Conservation (phyloP, 1,140 invertebrate genomes). For the Drosophila bifasciata region DNA sequence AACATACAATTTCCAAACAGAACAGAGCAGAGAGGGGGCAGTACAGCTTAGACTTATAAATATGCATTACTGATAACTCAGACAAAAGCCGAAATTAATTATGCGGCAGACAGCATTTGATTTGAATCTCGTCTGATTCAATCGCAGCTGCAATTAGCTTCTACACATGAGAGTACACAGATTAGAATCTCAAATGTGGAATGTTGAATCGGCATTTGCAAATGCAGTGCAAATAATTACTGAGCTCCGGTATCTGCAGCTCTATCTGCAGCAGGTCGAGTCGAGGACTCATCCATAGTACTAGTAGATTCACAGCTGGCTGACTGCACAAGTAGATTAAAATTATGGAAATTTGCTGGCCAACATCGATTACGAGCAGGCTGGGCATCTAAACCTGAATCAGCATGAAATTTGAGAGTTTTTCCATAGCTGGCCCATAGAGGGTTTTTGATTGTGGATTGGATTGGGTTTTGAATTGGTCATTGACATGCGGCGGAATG, state of each 20-base stretch:
- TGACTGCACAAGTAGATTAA: constrained; percentile 19
- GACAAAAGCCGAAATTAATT: constrained; percentile 29
- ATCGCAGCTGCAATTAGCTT: constrained; percentile 22
- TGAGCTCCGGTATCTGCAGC: too few relatives aligned
- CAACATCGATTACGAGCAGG: not conserved
- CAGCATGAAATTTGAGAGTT: too few relatives aligned
- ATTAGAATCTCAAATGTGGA: not conserved
- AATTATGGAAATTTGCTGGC: constrained; percentile 32
- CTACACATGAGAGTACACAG: constrained; percentile 11
- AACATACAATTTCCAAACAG: not conserved
- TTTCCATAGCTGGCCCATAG: too few relatives aligned
- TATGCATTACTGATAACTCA: constrained; percentile 9
- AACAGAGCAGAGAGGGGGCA: not conserved
- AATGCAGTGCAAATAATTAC: constrained; percentile 17
- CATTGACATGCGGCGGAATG: too few relatives aligned
- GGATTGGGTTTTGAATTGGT: too few relatives aligned
- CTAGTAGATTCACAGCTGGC: constrained; percentile 34
- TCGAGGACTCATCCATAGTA: not conserved
- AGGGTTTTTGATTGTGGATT: too few relatives aligned
- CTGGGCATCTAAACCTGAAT: too few relatives aligned
- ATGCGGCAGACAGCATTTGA: constrained; percentile 19
- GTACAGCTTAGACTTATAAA: constrained; percentile 8
- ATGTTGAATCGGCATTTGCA: constrained; percentile 8
- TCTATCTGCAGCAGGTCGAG: too few relatives aligned
- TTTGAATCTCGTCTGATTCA: constrained; percentile 1